Evolutionary conservation across 2,888 invertebrate genomes (phyloP).

Genomic region (Cheilosia vulpina): DNA sequence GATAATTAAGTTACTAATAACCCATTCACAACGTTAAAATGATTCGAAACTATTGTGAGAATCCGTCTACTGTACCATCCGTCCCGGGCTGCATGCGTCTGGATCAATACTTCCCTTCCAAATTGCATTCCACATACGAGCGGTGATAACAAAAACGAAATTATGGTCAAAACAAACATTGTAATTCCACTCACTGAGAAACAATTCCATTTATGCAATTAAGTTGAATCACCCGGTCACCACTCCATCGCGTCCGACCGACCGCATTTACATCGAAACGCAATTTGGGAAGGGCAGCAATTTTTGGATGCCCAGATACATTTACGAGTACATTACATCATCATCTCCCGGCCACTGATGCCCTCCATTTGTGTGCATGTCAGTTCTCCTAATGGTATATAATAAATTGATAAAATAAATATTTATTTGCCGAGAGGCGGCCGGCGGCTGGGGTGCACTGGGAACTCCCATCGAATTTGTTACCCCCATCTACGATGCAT

Average conservation of each 20-base stretch:
- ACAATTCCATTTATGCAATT: constrained; percentile 60
- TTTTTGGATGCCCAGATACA: constrained; percentile 42
- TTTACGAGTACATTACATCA: constrained; percentile 15
- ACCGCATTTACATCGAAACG: constrained; percentile 36
- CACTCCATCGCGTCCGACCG: not conserved
- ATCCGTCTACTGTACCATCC: constrained; percentile 1
- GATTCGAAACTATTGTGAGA: constrained; percentile 50
- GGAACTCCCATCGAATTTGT: not conserved
- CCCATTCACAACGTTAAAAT: not conserved
- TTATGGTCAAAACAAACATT: constrained; percentile 59
- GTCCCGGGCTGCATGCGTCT: constrained; percentile 13
- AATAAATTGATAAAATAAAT: constrained; percentile 70
- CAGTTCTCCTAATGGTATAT: constrained; percentile 58
- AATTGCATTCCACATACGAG: constrained; percentile 55
- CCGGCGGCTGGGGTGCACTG: constrained; percentile 19
- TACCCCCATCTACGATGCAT: constrained; percentile 34
- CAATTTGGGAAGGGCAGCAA: constrained; percentile 16
- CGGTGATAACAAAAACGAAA: constrained; percentile 65
- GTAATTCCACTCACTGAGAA: constrained; percentile 47
- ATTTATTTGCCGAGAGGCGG: constrained; percentile 57
- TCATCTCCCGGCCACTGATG: constrained; percentile 4
- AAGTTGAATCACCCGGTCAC: constrained; percentile 34
- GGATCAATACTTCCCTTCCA: constrained; percentile 45
- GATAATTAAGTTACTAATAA: constrained; percentile 63
- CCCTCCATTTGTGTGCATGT: constrained; percentile 43